Percentiles rank a stretch among this genome's conserved stretches.
These are phyloP conservation scores for Theonella swinhoei DNA, from an alignment of 37 sponge, comb jelly and placozoan genomes.

Conservation along the genomic window DNA sequence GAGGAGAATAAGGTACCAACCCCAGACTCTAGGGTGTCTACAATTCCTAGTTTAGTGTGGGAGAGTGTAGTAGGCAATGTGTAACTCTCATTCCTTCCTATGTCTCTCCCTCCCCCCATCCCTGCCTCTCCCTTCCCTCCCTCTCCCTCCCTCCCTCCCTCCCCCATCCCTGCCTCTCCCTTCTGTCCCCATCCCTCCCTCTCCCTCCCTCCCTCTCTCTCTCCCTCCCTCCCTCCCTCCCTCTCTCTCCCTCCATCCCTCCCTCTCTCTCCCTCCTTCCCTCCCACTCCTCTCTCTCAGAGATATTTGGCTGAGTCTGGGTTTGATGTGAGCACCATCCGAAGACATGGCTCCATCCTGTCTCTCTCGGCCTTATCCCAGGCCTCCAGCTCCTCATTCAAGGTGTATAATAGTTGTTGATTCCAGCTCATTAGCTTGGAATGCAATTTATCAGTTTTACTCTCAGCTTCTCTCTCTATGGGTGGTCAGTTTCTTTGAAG, in stretches of 20 bases:
- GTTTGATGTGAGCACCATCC: conserved; percentile 21
- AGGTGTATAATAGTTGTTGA: conserved; percentile 50
- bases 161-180: no score
- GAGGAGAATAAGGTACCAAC: conserved; percentile 73
- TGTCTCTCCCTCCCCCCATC: neutral
- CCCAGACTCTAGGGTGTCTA: no score
- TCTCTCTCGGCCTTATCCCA: conserved; percentile 81
- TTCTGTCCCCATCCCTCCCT: no score
- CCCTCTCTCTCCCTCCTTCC: conserved; percentile 45
- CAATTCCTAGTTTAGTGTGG: no score
- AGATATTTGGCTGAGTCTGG: conserved; percentile 65
- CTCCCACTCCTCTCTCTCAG: conserved; percentile 30
- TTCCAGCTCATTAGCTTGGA: no score
- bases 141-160: conserved; percentile 29
- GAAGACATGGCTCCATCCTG: conserved; percentile 82
- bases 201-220: neutral
- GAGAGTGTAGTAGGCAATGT: no score
- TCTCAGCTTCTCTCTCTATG: no score
- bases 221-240: neutral
- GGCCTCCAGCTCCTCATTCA: conserved; percentile 76
- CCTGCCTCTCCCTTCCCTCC: no score
- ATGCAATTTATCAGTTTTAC: no score
- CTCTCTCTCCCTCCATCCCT: neutral
- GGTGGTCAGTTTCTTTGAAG: no score
- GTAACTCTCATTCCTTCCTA: neutral